Conservation (phyloP, 2,113 vertebrate genomes). For the Bubalus kerabau region DNA sequence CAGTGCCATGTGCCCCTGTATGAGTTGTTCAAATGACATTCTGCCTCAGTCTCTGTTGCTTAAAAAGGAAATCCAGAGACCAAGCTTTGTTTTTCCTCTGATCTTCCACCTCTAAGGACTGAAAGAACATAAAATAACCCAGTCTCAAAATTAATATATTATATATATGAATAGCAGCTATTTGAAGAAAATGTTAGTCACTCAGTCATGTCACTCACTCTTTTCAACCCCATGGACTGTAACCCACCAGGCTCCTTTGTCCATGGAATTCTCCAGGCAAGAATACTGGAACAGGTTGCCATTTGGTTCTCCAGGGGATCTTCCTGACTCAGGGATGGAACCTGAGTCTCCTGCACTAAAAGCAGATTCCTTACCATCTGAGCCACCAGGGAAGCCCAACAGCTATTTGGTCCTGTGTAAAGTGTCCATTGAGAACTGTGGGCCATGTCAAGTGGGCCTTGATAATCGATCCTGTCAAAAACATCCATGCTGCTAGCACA, state of each 20-base stretch:
- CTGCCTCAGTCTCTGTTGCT: not conserved
- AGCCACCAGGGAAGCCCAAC: not conserved
- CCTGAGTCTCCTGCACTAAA: not conserved
- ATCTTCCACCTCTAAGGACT: not conserved
- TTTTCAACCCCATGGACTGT: not conserved
- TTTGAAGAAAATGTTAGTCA: not conserved
- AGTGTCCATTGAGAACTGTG: not conserved
- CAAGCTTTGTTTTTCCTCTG: not conserved
- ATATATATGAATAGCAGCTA: not conserved
- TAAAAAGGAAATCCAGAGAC: not conserved
- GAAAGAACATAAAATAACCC: not conserved
- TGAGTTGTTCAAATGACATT: not conserved
- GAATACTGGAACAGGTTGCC: not conserved
- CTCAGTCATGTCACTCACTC: not conserved
- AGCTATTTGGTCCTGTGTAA: not conserved
- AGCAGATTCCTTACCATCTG: not conserved
- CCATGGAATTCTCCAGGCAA: not conserved
- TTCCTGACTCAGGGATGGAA: not conserved
- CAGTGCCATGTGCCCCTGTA: not conserved
- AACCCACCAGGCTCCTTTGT: not conserved
- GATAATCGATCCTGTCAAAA: not conserved
- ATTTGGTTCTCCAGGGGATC: not conserved
- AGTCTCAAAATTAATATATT: not conserved
- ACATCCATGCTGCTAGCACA: not conserved
- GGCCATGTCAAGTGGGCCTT: not conserved